Evolutionary conservation across 2,888 invertebrate species (phyloP).

Genomic region (Frankliniella fusca): DNA sequence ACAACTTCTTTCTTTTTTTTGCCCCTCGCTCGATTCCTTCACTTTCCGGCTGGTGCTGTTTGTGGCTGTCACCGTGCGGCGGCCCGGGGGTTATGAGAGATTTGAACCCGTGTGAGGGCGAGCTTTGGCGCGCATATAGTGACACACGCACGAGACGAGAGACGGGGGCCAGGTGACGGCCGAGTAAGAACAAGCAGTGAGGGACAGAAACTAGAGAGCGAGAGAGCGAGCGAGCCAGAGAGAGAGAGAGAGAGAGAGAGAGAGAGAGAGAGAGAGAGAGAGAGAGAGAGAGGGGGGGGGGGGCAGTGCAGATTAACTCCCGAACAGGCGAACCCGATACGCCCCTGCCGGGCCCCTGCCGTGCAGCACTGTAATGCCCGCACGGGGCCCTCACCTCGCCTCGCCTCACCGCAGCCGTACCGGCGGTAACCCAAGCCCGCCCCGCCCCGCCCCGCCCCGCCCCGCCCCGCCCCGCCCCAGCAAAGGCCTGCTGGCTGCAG

Average conservation of each 20-base stretch:
- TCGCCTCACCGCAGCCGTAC: not conserved
- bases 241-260: not conserved
- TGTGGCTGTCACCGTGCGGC: too few relatives aligned
- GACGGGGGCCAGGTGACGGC: too few relatives aligned
- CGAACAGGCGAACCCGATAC: slow-evolving; percentile 17
- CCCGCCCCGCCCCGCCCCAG: not conserved
- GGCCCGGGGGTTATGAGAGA: too few relatives aligned
- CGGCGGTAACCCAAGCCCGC: not conserved
- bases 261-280: not conserved
- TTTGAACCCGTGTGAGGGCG: too few relatives aligned
- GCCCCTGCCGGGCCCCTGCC: not conserved
- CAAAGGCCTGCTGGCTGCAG: too few relatives aligned
- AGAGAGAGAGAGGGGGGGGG: not conserved
- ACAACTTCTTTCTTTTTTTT: too few relatives aligned
- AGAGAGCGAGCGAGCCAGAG: not conserved
- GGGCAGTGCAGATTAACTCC: slow-evolving; percentile 16
- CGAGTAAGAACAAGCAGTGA: too few relatives aligned
- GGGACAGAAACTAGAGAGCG: not conserved
- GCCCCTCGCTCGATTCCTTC: too few relatives aligned
- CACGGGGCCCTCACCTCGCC: too few relatives aligned
- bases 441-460: not conserved
- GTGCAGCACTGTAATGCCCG: not conserved
- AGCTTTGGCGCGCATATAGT: too few relatives aligned
- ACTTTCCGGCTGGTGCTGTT: too few relatives aligned
- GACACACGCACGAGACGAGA: too few relatives aligned